Evolutionary conservation across 2,113 vertebrate species (phyloP).

Genomic region (Hippoglossus stenolepis): DNA sequence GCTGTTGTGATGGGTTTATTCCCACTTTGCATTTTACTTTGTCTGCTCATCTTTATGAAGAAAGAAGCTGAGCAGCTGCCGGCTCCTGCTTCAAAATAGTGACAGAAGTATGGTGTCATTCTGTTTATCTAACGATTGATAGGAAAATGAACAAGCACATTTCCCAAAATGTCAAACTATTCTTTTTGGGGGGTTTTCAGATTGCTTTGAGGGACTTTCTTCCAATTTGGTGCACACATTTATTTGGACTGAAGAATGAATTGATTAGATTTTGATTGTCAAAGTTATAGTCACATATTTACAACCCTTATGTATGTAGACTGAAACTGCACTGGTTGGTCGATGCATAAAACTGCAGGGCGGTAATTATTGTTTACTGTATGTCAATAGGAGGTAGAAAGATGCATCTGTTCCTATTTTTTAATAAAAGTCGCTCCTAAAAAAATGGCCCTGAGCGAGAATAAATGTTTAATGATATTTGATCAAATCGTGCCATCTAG

Average conservation of each 20-base stretch:
- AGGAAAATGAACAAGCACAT: not conserved
- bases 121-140: not conserved
- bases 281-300: too few relatives aligned
- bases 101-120: not conserved
- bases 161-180: conserved; percentile 9
- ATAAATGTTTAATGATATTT: conserved; percentile 33
- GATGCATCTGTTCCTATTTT: conserved; percentile 31
- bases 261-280: too few relatives aligned
- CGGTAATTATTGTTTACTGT: too few relatives aligned
- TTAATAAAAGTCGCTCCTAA: conserved; percentile 42
- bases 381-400: not conserved
- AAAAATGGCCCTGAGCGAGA: conserved; percentile 32
- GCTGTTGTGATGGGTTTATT: conserved; percentile 27
- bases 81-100: too few relatives aligned
- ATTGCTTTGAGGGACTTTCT: too few relatives aligned
- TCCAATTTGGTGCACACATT: too few relatives aligned
- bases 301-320: not conserved
- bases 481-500: conserved; percentile 22
- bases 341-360: too few relatives aligned
- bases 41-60: not conserved
- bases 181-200: not conserved
- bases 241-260: too few relatives aligned
- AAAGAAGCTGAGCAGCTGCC: too few relatives aligned
- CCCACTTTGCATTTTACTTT: conserved; percentile 6
- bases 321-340: not conserved